Evolutionary conservation across 2,888 invertebrate genomes (phyloP).

Genomic region (Xestia c-nigrum): DNA sequence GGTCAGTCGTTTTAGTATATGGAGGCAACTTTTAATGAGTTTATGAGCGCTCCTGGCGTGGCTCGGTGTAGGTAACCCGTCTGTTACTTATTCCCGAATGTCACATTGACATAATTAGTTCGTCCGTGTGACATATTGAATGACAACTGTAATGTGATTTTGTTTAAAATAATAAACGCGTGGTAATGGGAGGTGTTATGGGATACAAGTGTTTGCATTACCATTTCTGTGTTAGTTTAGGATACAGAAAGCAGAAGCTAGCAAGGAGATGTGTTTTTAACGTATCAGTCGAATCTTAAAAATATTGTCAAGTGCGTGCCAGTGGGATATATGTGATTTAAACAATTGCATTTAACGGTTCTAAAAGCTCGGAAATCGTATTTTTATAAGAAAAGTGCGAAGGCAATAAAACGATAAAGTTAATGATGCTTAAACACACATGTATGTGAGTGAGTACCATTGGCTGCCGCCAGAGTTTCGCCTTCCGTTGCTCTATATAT

Average conservation of each 20-base stretch:
- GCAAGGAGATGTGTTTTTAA: constrained; percentile 30
- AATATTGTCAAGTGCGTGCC: not conserved
- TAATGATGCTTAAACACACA: constrained; percentile 59
- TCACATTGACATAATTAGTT: constrained; percentile 75
- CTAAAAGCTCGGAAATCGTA: constrained; percentile 4
- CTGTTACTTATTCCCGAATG: constrained; percentile 74
- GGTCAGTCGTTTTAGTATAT: constrained; percentile 84
- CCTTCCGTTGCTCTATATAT: constrained; percentile 79
- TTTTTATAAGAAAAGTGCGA: constrained; percentile 15
- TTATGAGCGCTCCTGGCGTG: constrained; percentile 81
- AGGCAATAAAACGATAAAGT: constrained; percentile 50
- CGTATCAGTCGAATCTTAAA: constrained; percentile 5
- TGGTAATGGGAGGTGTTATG: not conserved
- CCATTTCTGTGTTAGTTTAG: constrained; percentile 18
- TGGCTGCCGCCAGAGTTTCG: constrained; percentile 68
- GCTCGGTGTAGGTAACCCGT: constrained; percentile 68
- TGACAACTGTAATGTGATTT: constrained; percentile 57
- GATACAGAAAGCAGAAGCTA: not conserved
- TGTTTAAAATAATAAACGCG: constrained; percentile 41
- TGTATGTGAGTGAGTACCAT: constrained; percentile 55
- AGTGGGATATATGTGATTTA: constrained; percentile 19
- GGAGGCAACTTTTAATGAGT: constrained; percentile 88
- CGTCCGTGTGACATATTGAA: constrained; percentile 58
- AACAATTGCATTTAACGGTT: not conserved
- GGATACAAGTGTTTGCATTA: constrained; percentile 24